Base-by-base conservation (phyloP, 2,797 vertebrate genomes). In the Poecilia velifera region DNA sequence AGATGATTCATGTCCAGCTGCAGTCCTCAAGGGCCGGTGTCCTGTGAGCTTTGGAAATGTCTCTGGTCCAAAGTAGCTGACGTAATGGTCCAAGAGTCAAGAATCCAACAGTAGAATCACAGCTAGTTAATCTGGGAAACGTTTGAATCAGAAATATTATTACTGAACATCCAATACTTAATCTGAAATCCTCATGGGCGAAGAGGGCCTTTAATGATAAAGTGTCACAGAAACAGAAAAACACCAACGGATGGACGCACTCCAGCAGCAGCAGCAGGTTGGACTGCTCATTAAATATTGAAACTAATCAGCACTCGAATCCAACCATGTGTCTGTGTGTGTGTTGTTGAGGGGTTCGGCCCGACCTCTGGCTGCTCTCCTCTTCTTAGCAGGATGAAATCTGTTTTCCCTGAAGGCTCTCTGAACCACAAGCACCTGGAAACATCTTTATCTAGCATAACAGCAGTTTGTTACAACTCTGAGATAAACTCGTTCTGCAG, bases 251-350 rank as follows among this genome's bases (percentile, higher is more conserved):
- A 78, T 80, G 82, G 77, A 79, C 1, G 3, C 9, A 72, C 41
- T 81, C 77, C 82, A 84, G 80, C 82, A 41, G 39, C 39, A 79
- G 79, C 83, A 84, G 82, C 87, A 81, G 76, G 81, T 71, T 47
- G 74, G 66, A 73, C 74, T 13, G 77, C 83, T 85, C 83, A 80
- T 88, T 82, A 82, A 88, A 88, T 84, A 91, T 86, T 82, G 77
- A 87, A 47, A 64, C 76, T 84, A 77, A 88, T 87, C 83, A 84
- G 78, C 7, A 1, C 49, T 57, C n/a, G 45, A 57, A 70, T 68
- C 62, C 68, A 59, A 31, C 74, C 34, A 43, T 53, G 57, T 76
- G 64, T 57, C 28, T 72, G 46, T 55, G 72, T 41, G 77, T 73
- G 84, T 45, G 74, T 74, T 82, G 78, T 73, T 25, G 59, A 83